These are phyloP conservation scores for Heliopora coerulea DNA, from an alignment of 92 coral and sea anemone genomes.

Conservation along the genomic window DNA sequence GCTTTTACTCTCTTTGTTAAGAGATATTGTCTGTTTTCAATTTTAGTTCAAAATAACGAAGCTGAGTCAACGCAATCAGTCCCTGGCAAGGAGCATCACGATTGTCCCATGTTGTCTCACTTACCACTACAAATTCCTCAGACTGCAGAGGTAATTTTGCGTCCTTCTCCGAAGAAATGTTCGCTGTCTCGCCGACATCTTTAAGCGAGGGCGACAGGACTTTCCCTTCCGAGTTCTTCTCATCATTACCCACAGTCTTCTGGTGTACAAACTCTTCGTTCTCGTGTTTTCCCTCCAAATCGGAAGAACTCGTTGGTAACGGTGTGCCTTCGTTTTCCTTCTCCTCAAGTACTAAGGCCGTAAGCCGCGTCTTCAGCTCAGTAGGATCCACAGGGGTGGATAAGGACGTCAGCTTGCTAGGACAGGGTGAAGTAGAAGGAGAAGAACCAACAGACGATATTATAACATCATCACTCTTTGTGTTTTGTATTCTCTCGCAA, in stretches of 20 bases:
- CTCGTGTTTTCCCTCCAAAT: conserved; percentile 26
- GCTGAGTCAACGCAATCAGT: too few species aligned
- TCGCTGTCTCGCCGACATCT: not conserved
- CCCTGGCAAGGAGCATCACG: too few species aligned
- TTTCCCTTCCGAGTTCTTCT: conserved; percentile 57
- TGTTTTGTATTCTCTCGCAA: conserved; percentile 29
- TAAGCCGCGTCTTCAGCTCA: conserved; percentile 18
- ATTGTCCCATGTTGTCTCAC: conserved; percentile 8
- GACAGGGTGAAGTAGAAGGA: conserved; percentile 88
- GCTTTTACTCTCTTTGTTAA: too few species aligned
- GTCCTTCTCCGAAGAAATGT: not conserved
- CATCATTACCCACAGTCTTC: conserved; percentile 25
- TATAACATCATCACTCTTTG: conserved; percentile 63
- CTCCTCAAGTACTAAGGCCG: conserved; percentile 31
- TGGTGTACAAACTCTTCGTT: conserved; percentile 15
- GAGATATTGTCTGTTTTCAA: too few species aligned
- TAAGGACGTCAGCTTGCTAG: conserved; percentile 64
- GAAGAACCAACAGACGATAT: conserved; percentile 96
- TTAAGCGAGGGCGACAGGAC: conserved; percentile 12
- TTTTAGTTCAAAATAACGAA: too few species aligned
- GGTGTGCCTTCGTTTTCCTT: too few species aligned
- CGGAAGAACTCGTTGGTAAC: conserved; percentile 15
- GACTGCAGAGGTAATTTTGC: not conserved
- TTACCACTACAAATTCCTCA: conserved; percentile 26
- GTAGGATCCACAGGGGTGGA: conserved; percentile 73